These are phyloP conservation scores for Muscina levida DNA, from an alignment of 2,888 invertebrate species.

Conservation along the genomic window DNA sequence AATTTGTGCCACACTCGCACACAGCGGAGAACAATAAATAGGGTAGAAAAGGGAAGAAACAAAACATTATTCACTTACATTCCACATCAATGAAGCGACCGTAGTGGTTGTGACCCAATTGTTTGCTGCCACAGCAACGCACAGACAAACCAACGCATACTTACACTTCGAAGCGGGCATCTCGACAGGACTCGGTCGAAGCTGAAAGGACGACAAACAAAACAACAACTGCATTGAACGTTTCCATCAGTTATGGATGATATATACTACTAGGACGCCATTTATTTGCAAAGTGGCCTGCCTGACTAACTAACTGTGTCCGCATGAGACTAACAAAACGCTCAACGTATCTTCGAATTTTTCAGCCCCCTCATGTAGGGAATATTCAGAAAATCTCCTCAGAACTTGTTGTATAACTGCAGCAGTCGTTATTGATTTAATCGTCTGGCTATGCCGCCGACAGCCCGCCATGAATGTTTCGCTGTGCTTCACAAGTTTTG, in stretches of 20 bases:
- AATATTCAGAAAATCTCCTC: no score
- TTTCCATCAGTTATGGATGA: constrained; percentile 38
- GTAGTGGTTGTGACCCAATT: constrained; percentile 57
- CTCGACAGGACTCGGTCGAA: not conserved
- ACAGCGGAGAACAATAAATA: constrained; percentile 34
- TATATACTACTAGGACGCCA: constrained; percentile 13
- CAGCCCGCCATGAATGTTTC: not conserved
- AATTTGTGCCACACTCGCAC: constrained; percentile 3
- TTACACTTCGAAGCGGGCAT: not conserved
- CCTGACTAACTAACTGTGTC: constrained; percentile 45
- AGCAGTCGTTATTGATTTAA: constrained; percentile 38
- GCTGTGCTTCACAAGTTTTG: constrained; percentile 41
- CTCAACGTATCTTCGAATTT: not conserved
- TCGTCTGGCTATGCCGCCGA: constrained; percentile 10
- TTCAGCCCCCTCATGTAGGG: not conserved
- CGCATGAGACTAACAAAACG: constrained; percentile 34
- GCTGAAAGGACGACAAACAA: constrained; percentile 15
- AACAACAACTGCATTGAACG: constrained; percentile 44
- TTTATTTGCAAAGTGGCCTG: constrained; percentile 40
- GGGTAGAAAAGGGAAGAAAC: constrained; percentile 5
- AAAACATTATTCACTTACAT: constrained; percentile 36
- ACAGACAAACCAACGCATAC: constrained; percentile 14
- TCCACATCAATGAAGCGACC: constrained; percentile 37
- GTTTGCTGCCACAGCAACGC: constrained; percentile 39
- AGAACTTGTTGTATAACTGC: constrained; percentile 33